Evolutionary conservation across 2,888 invertebrate species (phyloP).

Genomic region (Rhopalosiphum nymphaeae): DNA sequence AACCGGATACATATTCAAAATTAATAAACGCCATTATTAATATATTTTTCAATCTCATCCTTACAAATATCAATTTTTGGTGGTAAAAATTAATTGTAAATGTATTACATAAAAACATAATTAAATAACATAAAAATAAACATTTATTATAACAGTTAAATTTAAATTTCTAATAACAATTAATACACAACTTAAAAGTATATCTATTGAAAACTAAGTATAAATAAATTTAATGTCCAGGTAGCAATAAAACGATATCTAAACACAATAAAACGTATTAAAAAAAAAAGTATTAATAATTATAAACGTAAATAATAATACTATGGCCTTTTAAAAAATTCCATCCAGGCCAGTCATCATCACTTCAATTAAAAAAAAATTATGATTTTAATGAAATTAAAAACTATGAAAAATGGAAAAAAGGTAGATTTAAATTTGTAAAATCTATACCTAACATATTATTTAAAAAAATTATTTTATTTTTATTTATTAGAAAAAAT

Average conservation of each 20-base stretch:
- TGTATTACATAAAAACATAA: not conserved
- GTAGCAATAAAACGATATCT: not conserved
- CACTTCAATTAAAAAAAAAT: too few relatives aligned
- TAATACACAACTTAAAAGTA: not conserved
- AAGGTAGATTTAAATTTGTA: too few relatives aligned
- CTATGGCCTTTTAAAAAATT: too few relatives aligned
- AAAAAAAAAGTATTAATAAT: not conserved
- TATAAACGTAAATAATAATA: too few relatives aligned
- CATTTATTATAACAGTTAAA: not conserved
- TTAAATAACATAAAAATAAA: not conserved
- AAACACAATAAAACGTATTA: not conserved
- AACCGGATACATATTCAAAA: not conserved
- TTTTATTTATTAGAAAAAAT: too few relatives aligned
- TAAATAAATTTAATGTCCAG: not conserved
- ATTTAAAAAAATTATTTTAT: too few relatives aligned
- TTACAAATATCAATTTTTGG: not conserved
- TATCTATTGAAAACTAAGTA: not conserved
- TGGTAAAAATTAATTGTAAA: not conserved
- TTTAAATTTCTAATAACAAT: not conserved
- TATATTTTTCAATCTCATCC: not conserved
- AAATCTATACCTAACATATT: too few relatives aligned
- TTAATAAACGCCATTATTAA: not conserved
- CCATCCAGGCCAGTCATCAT: too few relatives aligned
- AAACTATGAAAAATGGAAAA: too few relatives aligned
- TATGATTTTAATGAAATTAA: too few relatives aligned